phyloP scores from a whole-genome alignment of 2,797 vertebrate genomes.

The Gambusia yucatana region DNA sequence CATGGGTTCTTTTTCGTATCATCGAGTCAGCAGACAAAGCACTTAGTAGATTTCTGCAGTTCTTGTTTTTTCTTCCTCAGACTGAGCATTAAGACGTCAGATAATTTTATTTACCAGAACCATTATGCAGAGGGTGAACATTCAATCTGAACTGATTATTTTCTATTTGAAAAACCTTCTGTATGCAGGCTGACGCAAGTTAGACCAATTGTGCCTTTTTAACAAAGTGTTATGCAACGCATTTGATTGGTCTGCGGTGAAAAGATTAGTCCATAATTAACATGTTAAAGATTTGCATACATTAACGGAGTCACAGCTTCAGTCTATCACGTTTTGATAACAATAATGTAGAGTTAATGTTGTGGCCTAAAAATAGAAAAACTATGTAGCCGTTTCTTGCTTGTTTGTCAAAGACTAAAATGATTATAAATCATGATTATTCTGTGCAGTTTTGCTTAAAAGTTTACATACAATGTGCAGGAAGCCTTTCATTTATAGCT shows the following conservation, averaged over 20 bases:
- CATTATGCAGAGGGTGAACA: neutral
- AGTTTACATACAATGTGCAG: neutral
- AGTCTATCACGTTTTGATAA: neutral
- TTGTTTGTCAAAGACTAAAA: neutral
- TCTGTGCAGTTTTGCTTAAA: neutral
- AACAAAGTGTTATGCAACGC: neutral
- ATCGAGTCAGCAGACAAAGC: neutral
- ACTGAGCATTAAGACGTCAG: neutral
- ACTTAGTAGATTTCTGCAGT: neutral
- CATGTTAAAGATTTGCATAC: constrained; percentile 4
- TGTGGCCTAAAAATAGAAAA: neutral
- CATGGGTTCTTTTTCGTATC: too few relatives aligned
- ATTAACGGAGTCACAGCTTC: neutral
- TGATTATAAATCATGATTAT: neutral
- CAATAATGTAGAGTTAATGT: neutral
- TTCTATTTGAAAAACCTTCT: neutral
- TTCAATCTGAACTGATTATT: neutral
- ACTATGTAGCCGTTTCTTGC: neutral
- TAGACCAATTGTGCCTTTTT: neutral
- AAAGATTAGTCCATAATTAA: constrained; percentile 11
- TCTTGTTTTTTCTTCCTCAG: neutral
- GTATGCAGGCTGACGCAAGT: neutral
- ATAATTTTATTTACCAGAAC: neutral
- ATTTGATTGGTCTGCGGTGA: neutral
- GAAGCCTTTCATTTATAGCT: neutral